Conservation (phyloP, 2,113 vertebrate species). For the Physeter macrocephalus region DNA sequence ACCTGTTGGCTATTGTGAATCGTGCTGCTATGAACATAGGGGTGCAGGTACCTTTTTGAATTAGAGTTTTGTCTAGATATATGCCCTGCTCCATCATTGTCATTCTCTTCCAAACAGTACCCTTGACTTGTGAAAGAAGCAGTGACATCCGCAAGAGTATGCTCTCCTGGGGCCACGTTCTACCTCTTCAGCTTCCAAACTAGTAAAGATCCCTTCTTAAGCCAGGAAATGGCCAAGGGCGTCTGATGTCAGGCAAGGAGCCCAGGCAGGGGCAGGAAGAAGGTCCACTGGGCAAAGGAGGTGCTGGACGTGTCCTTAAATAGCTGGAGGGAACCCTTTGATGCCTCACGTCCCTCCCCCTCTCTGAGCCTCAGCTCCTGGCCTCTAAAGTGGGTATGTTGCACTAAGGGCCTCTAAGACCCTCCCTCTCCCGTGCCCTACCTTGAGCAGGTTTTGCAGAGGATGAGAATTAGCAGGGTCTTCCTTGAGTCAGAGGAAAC, state of each 20-base stretch:
- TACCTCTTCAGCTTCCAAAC: not conserved
- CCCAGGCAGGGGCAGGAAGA: not conserved
- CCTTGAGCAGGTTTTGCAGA: not conserved
- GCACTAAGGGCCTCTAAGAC: not conserved
- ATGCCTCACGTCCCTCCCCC: not conserved
- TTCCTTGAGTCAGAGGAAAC: not conserved
- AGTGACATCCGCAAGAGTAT: rapidly evolving
- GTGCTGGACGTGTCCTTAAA: not conserved
- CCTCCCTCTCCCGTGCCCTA: too few relatives aligned
- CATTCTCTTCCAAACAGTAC: not conserved
- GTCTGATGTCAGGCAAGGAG: rapidly evolving
- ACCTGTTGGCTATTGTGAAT: not conserved
- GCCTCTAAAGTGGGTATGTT: too few relatives aligned
- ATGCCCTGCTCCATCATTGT: rapidly evolving
- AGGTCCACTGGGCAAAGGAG: not conserved
- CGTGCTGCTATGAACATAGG: not conserved
- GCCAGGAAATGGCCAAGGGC: not conserved
- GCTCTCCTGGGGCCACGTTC: not conserved
- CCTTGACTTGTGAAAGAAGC: not conserved
- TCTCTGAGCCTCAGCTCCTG: not conserved
- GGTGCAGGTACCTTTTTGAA: not conserved
- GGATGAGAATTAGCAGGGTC: not conserved
- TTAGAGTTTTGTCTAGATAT: not conserved
- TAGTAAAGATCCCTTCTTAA: not conserved
- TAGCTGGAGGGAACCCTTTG: not conserved